Evolutionary conservation across 2,888 invertebrate genomes (phyloP), one percentile per base, ranked within the genome.

Genomic region (Allacma fusca): DNA sequence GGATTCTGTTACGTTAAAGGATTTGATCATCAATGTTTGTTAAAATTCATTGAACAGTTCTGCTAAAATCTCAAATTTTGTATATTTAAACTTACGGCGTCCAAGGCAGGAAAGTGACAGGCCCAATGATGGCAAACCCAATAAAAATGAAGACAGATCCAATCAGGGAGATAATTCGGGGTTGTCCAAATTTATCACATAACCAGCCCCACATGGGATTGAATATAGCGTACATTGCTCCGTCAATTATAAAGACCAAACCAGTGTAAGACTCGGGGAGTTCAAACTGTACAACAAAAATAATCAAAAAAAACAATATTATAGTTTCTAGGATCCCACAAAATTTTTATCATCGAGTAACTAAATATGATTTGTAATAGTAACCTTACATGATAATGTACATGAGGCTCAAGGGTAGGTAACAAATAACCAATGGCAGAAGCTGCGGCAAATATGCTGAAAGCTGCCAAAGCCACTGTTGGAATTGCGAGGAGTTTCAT

Each of bases 341-440:
- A n/a, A 9, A 62, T 62, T 62, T 62, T 62, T 62, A 62, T 62
- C 12, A n/a, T n/a, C 9, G 44, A 12, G 9, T 68, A 26, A 29
- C 9, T 29, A n/a, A n/a, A n/a, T n/a, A n/a, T n/a, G n/a, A n/a
- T n/a, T n/a, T n/a, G n/a, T n/a, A n/a, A n/a, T n/a, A 21, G 57
- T 16, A 4, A 7, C 57, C 78, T 83, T 86, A 90, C 90, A 87
- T 90, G 29, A 2, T 76, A 89, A 81, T 93, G 86, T n/a, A 97
- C 88, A 88, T 96, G 96, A 0, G 94, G 94, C 84, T 96, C 94
- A 26, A 97, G 88, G 0, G 96, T 96, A 0, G 96, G 95, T 86
- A 94, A 93, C 26, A 96, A 88, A 87, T 95, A 97, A 24, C 94
- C 94, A 72, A 94, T 93, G 83, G 93, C 93, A 89, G 92, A 91